Evolutionary conservation across 2,113 vertebrate species (phyloP).

Genomic region (Apus apus): DNA sequence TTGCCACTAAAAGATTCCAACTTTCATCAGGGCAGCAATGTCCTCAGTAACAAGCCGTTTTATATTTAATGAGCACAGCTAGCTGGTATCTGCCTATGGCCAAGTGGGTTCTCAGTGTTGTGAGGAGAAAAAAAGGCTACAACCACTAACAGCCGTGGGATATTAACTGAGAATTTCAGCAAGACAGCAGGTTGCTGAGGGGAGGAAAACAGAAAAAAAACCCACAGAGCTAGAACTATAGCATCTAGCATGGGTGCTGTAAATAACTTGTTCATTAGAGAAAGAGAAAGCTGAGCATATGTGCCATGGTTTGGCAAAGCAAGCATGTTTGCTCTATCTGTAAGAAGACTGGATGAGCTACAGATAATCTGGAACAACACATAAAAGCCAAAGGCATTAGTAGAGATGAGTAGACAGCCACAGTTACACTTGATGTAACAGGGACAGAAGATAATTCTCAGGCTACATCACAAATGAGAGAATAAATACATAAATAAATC

Average conservation of each 20-base stretch:
- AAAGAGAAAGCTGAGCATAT: background rate
- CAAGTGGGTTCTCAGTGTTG: background rate
- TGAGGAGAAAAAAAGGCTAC: background rate
- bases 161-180: background rate
- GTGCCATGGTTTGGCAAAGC: background rate
- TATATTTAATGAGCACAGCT: background rate
- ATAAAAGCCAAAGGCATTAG: background rate
- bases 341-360: background rate
- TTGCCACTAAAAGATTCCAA: background rate
- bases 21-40: background rate
- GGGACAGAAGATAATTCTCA: background rate
- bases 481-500: background rate
- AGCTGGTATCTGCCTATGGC: background rate
- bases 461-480: background rate
- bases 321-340: background rate
- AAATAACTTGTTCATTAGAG: background rate
- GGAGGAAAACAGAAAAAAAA: background rate
- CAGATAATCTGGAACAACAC: background rate
- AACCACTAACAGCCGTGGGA: background rate
- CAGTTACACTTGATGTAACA: background rate
- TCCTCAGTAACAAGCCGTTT: rapidly evolving
- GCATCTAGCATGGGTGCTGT: background rate
- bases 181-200: background rate
- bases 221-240: background rate
- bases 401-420: background rate